These are phyloP conservation scores for Oasisia sp. DNA, from an alignment of 2,888 invertebrate species.

Conservation along the genomic window DNA sequence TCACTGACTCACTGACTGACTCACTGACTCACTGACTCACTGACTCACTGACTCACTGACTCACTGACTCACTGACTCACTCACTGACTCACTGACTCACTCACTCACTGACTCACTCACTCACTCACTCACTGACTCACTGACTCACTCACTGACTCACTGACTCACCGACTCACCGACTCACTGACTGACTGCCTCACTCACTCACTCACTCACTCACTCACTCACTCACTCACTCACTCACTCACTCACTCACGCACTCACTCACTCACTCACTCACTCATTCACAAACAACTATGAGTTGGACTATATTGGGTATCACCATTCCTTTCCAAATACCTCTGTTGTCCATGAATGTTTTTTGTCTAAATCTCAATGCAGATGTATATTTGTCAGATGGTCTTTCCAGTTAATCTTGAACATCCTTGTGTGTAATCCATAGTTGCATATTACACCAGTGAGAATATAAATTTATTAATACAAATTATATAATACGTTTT, in stretches of 20 bases:
- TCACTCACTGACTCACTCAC: constrained; percentile 19
- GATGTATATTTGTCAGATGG: no score
- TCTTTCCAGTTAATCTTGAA: no score
- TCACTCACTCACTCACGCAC: constrained; percentile 22
- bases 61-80: constrained; percentile 27
- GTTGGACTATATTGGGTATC: no score
- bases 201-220: constrained; percentile 8
- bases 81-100: constrained; percentile 25
- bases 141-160: constrained; percentile 13
- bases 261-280: constrained; percentile 22
- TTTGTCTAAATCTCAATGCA: no score
- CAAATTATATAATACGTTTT: no score
- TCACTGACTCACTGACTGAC: background rate
- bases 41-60: background rate
- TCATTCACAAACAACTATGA: background rate
- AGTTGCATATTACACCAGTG: no score
- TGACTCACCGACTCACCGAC: background rate
- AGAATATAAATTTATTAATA: no score
- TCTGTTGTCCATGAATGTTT: no score
- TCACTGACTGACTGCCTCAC: background rate
- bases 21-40: constrained; percentile 17
- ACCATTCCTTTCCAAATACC: no score
- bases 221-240: constrained; percentile 20
- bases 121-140: constrained; percentile 17
- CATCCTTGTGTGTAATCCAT: no score